Percentiles rank a stretch among this genome's conserved stretches.
Evolutionary conservation across 2,113 vertebrate species (phyloP).

Genomic region (Rhinopomastus cyanomelas): DNA sequence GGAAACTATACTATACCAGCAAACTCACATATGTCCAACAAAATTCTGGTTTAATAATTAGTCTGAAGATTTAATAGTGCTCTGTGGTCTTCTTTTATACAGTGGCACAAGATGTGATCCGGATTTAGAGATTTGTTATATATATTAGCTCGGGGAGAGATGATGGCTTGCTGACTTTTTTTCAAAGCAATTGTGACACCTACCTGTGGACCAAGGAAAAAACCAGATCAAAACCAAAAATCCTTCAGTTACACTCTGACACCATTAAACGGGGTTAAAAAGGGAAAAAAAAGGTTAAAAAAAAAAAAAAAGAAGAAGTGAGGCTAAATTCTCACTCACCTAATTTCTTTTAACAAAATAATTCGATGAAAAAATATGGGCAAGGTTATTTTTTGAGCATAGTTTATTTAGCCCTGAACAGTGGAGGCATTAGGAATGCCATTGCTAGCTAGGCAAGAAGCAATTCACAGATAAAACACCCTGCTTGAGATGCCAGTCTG

Average conservation of each 20-base stretch:
- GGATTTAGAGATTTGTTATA: constrained; percentile 80
- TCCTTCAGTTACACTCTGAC: constrained; percentile 58
- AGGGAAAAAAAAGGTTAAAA: no score
- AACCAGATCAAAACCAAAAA: constrained; percentile 77
- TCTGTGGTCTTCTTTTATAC: constrained; percentile 80
- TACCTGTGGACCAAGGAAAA: constrained; percentile 96
- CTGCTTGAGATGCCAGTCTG: neutral
- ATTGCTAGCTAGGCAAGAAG: neutral
- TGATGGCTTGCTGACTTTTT: constrained; percentile 85
- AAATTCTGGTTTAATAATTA: constrained; percentile 71
- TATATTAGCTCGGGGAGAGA: constrained; percentile 80
- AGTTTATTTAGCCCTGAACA: neutral
- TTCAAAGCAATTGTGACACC: constrained; percentile 99
- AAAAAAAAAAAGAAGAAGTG: neutral
- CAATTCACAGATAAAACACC: neutral
- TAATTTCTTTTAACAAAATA: neutral
- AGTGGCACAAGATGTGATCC: constrained; percentile 86
- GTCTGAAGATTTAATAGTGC: constrained; percentile 79
- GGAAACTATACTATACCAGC: constrained; percentile 84
- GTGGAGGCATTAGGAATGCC: neutral
- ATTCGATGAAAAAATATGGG: neutral
- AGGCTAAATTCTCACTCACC: neutral
- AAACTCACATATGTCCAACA: constrained; percentile 80
- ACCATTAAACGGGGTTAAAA: neutral
- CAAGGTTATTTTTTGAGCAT: neutral